Percentiles rank a stretch among this genome's conserved stretches.
phyloP scores from a whole-genome alignment of 2,888 invertebrate genomes.

The Bruchidius siliquastri region DNA sequence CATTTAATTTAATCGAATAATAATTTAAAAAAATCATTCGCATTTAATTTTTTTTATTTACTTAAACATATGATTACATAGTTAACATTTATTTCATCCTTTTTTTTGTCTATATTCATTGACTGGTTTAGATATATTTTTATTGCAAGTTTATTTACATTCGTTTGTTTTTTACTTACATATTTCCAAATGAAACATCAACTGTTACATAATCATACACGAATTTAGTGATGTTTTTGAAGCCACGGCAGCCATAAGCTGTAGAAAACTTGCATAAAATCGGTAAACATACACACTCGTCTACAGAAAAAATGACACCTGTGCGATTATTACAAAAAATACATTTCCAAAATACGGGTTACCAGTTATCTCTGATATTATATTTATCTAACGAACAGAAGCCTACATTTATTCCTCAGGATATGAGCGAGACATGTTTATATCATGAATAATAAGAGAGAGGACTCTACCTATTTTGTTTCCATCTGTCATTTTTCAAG shows the following conservation, averaged over 20 bases:
- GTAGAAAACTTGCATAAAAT: neutral
- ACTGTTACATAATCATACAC: neutral
- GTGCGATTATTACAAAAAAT: neutral
- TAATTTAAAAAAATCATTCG: slow-evolving; percentile 17
- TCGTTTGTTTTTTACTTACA: slow-evolving; percentile 23
- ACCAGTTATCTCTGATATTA: neutral
- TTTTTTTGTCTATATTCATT: slow-evolving; percentile 29
- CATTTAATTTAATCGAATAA: slow-evolving; percentile 15
- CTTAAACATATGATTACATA: slow-evolving; percentile 35
- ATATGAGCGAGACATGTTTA: neutral
- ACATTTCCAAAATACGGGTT: neutral
- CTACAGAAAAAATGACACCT: neutral
- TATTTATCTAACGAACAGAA: neutral
- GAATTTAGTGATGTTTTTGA: slow-evolving; percentile 3
- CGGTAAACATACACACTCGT: neutral
- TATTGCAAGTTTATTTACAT: slow-evolving; percentile 39
- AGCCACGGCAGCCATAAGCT: slow-evolving; percentile 11
- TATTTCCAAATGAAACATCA: slow-evolving; percentile 2
- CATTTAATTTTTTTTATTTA: slow-evolving; percentile 32
- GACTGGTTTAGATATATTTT: slow-evolving; percentile 34
- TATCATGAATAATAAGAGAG: too few relatives aligned
- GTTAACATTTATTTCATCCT: slow-evolving; percentile 30
- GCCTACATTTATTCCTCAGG: neutral
- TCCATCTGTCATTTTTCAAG: too few relatives aligned
- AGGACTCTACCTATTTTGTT: too few relatives aligned